phyloP scores from a whole-genome alignment of 2,888 invertebrate species.

The Ophraella communa region DNA sequence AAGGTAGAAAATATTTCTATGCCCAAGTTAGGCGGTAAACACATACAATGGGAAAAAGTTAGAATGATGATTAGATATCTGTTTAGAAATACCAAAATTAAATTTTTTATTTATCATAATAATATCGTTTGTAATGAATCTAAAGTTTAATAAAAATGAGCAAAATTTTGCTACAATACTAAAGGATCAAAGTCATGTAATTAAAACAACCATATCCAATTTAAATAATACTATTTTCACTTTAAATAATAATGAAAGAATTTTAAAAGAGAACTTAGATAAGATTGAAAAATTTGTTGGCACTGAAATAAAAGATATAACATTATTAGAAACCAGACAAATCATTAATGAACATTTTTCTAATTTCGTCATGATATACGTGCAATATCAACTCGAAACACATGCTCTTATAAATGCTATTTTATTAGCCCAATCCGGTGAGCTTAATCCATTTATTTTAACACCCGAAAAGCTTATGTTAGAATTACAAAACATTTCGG shows the following conservation, averaged over 20 bases:
- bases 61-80: no score
- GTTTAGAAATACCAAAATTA: no score
- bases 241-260: constrained; percentile 26
- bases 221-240: constrained; percentile 25
- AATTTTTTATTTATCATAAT: no score
- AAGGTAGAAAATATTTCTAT: no score
- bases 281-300: constrained; percentile 9
- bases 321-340: constrained; percentile 3
- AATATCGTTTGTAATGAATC: no score
- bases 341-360: constrained; percentile 26
- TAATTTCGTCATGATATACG: constrained; percentile 20
- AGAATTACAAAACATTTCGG: constrained; percentile 8
- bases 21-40: no score
- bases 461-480: constrained; percentile 26
- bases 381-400: no score
- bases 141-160: constrained; percentile 18
- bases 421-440: constrained; percentile 18
- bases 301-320: background rate
- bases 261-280: constrained; percentile 19
- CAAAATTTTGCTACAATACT: background rate
- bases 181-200: constrained; percentile 26
- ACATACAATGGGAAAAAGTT: no score
- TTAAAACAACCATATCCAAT: constrained; percentile 31
- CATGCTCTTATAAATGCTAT: constrained; percentile 18
- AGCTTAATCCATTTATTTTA: constrained; percentile 22